phyloP scores from a whole-genome alignment of 2,113 vertebrate species.

The Xyliphius kryptos region DNA sequence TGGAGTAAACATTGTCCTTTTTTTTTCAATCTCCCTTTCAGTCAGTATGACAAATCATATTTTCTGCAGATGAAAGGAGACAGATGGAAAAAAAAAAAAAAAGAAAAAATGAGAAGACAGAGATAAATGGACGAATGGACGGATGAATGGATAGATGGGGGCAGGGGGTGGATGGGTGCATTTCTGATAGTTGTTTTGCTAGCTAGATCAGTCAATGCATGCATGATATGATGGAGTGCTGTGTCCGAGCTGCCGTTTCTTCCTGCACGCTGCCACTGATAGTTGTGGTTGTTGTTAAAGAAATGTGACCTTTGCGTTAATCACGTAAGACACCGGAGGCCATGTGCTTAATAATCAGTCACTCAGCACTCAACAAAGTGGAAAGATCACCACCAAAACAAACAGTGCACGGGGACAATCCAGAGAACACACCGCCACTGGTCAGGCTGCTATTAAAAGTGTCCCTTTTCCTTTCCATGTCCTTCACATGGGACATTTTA shows the following conservation, averaged over 20 bases:
- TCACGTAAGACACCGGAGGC: slow-evolving; percentile 57
- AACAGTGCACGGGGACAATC: slow-evolving; percentile 16
- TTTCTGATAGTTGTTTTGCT: slow-evolving; percentile 45
- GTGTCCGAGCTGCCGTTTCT: slow-evolving; percentile 38
- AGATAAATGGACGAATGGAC: slow-evolving; percentile 28
- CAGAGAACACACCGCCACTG: too few species aligned
- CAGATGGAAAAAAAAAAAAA: neutral
- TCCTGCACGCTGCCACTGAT: slow-evolving; percentile 52
- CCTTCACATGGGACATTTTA: too few species aligned
- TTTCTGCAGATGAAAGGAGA: slow-evolving; percentile 58
- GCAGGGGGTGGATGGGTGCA: too few species aligned
- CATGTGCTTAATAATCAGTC: slow-evolving; percentile 44
- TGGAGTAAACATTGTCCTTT: slow-evolving; percentile 66
- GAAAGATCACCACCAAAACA: slow-evolving; percentile 27
- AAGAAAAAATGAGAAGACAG: slow-evolving; percentile 37
- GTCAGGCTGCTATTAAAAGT: too few species aligned
- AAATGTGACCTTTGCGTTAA: slow-evolving; percentile 59
- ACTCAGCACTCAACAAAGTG: slow-evolving; percentile 36
- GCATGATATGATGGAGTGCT: slow-evolving; percentile 53
- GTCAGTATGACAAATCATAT: slow-evolving; percentile 71
- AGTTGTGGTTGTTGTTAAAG: slow-evolving; percentile 62
- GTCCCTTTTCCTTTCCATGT: too few species aligned
- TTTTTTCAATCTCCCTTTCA: slow-evolving; percentile 57
- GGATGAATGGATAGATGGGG: too few species aligned
- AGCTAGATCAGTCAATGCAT: slow-evolving; percentile 56